A percentile compares a stretch with the other conserved stretches of the same genome.
These are phyloP conservation scores for Monochamus alternatus DNA, from an alignment of 2,888 invertebrate species.

Conservation along the genomic window DNA sequence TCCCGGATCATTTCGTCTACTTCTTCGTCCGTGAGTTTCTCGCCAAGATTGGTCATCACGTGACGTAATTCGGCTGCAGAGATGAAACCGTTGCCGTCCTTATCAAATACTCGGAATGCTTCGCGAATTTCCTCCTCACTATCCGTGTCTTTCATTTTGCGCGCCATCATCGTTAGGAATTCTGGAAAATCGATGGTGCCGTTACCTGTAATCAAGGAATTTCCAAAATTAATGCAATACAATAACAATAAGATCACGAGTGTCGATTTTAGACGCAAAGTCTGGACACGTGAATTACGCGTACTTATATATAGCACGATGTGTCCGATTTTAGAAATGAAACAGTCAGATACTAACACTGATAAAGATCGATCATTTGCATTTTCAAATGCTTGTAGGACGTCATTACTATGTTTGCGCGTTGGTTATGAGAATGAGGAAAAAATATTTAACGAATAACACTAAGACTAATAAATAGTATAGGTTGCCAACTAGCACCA, in stretches of 20 bases:
- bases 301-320: background rate
- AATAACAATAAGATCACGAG: too few species aligned
- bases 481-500: background rate
- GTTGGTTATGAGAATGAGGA: too few species aligned
- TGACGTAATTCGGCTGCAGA: conserved; percentile 98
- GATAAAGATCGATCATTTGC: background rate
- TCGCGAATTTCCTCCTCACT: conserved; percentile 99
- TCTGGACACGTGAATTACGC: background rate
- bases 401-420: too few species aligned
- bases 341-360: background rate
- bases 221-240: background rate
- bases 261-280: too few species aligned
- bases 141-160: conserved; percentile 99
- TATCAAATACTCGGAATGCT: conserved; percentile 99
- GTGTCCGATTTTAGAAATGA: background rate
- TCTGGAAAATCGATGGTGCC: conserved; percentile 99
- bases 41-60: conserved; percentile 99
- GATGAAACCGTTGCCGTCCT: conserved; percentile 99
- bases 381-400: too few species aligned
- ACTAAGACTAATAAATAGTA: too few species aligned
- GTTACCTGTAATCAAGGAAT: conserved; percentile 81
- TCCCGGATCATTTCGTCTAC: conserved; percentile 99
- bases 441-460: too few species aligned
- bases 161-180: conserved; percentile 99
- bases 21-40: conserved; percentile 99